phyloP scores from a whole-genome alignment of 1,140 invertebrate genomes.

The Drosophila varians region DNA sequence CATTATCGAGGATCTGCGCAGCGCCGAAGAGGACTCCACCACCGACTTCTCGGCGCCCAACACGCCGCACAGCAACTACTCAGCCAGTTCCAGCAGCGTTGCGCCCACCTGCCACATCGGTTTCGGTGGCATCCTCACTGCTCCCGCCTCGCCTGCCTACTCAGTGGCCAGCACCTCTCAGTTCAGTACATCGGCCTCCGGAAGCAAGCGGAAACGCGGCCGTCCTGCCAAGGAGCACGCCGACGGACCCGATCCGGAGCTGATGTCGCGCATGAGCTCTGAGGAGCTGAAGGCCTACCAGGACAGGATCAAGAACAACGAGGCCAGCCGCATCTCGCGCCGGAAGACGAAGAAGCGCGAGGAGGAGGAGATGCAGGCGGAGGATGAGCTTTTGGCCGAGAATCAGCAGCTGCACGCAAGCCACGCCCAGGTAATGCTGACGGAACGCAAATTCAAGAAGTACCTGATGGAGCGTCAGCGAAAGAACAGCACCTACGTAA shows the following conservation, averaged over 20 bases:
- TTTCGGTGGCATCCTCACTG: conserved; percentile 55
- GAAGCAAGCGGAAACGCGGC: conserved; percentile 64
- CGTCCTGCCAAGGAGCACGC: conserved; percentile 76
- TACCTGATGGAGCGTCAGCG: conserved; percentile 34
- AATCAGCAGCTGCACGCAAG: conserved; percentile 14
- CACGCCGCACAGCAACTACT: conserved; percentile 63
- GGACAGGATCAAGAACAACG: conserved; percentile 78
- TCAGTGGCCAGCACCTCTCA: conserved; percentile 61
- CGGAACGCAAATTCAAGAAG: conserved; percentile 7
- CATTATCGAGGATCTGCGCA: conserved; percentile 51
- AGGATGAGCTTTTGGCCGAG: conserved; percentile 31
- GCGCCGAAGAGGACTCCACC: conserved; percentile 54
- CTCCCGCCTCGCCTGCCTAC: conserved; percentile 64
- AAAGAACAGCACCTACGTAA: conserved; percentile 52
- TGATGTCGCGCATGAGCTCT: conserved; percentile 51
- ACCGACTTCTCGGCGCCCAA: conserved; percentile 61
- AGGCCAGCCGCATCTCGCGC: conserved; percentile 74
- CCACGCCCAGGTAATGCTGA: conserved; percentile 10
- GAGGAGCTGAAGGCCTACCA: conserved; percentile 54
- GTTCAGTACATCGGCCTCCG: conserved; percentile 40
- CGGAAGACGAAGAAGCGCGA: conserved; percentile 72
- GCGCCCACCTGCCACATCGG: conserved; percentile 54
- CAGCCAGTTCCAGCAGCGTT: conserved; percentile 35
- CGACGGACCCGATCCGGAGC: conserved; percentile 65
- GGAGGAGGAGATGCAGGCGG: conserved; percentile 46